phyloP scores from a whole-genome alignment of 2,113 vertebrate species.

The Dicentrarchus labrax region DNA sequence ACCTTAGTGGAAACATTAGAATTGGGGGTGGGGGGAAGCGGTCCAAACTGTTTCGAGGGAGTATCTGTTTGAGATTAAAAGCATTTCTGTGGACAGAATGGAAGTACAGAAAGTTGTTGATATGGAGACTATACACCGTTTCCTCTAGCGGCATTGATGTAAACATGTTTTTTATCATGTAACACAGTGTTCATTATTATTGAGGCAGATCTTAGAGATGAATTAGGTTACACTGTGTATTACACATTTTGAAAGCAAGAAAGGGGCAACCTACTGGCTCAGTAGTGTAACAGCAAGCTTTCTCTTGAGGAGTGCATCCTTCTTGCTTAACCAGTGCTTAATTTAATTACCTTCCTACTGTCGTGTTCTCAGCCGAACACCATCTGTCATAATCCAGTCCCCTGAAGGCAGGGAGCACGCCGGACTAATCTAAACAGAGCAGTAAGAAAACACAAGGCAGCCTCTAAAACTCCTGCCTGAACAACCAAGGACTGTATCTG shows the following conservation, averaged over 20 bases:
- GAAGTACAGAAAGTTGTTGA: too few species aligned
- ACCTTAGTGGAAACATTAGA: neutral
- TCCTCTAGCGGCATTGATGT: too few species aligned
- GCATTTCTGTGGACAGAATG: too few species aligned
- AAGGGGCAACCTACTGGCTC: neutral
- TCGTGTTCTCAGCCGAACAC: constrained; percentile 46
- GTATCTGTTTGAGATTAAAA: too few species aligned
- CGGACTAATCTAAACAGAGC: constrained; percentile 11
- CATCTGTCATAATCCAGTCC: constrained; percentile 67
- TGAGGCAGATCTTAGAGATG: neutral
- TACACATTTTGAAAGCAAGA: neutral
- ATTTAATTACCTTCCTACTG: constrained; percentile 66
- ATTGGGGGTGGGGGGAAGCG: too few species aligned
- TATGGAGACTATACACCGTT: too few species aligned
- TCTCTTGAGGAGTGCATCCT: constrained; percentile 22
- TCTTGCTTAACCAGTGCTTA: constrained; percentile 53
- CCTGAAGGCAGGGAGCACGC: constrained; percentile 3
- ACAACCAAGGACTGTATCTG: constrained; percentile 4
- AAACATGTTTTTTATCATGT: neutral
- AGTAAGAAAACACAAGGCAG: neutral
- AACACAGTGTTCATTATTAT: neutral
- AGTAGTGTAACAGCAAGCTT: neutral
- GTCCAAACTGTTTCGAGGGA: too few species aligned
- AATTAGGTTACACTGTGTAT: neutral
- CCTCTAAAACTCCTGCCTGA: neutral